Evolutionary conservation across 1,140 invertebrate species (phyloP), one percentile per base, ranked within the genome.

Genomic region (Acromyrmex charruanus): DNA sequence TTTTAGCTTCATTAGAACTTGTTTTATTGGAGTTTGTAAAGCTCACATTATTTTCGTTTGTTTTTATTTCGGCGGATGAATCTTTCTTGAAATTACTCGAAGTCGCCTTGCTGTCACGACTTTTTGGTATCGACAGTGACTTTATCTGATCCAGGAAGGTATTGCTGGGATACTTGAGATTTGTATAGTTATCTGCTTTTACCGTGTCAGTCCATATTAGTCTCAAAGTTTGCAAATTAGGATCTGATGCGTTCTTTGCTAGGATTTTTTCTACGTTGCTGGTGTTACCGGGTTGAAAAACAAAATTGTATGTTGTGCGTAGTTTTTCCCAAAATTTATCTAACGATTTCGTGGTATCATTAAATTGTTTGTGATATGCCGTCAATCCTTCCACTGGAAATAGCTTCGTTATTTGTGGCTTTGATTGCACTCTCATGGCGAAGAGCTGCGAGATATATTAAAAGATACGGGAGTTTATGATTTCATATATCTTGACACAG

Each of bases 261-360:
- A 90, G 14, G 66, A 93, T 93, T 49, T 90, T 92, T 63, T 92
- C 93, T 51, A 94, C 86, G 66, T 93, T 91, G 35, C 89, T 93
- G 0, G 88, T 87, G 61, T 93, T 92, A 31, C 93, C 91, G 0
- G 90, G 66, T 68, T 92, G 92, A 66, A 95, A 93, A 21, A 95
- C 91, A 58, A 93, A 93, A 31, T 94, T 85, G 65, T 94, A 95
- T 3, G 93, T 93, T 44, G 93, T 87, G 65, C 92, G 91, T 74
- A 95, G 89, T 91, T 94, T 94, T 1, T 89, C 93, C 14, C 93
- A 66, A 9, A 94, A 91, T 68, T 90, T 94, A 81, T 94, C 92
- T 58, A 94, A 14, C 0, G 93, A 91, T 44, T 90, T 92, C 28
- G 90, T 80, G 31, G 92, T 87, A 53, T 31, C 86, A 39, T 9